Evolutionary conservation across 2,797 vertebrate genomes (phyloP), one percentile per base, ranked within the genome.

Genomic region (Karalla daura): DNA sequence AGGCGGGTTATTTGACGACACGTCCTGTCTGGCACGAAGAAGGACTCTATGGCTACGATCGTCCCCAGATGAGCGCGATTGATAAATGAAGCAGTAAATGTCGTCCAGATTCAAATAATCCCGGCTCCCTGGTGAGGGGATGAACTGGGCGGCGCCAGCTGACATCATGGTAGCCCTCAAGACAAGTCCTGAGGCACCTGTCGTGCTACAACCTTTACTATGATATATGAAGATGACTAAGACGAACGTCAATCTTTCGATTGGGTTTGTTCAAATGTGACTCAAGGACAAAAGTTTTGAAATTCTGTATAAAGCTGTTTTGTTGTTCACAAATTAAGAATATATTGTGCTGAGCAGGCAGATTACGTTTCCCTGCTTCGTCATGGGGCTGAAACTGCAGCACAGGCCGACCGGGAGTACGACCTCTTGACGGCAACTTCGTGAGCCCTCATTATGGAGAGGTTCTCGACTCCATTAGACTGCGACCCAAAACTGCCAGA

Each of bases 401-500:
- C 62, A 72, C 68, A 4, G 39, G 52, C 49, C 66, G 20, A 41
- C 49, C 52, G 58, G 67, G 82, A 78, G 77, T 65, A 64, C 56
- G 74, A 74, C 68, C 78, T 79, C 59, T 39, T 49, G 62, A 89
- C 73, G 80, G 76, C 46, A 76, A 73, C 75, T 76, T 82, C 53
- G 47, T 14, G 14, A 81, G 81, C 63, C 70, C 80, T 86, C 53
- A 75, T 85, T 81, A 83, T 69, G 63, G 83, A 76, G 75, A 20
- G 45, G 62, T 70, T 61, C 54, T 66, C 83, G 74, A 76, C 80
- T 90, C 87, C 75, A 87, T 90, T 86, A 87, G 67, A 81, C 46
- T 68, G 44, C 92, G 92, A 87, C 90, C 92, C 84, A 92, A 72
- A 90, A 72, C 90, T 90, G 80, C 81, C 78, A 27, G 72, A 89